A percentile compares a stretch with the other conserved stretches of the same genome.
phyloP scores from a whole-genome alignment of 2,888 invertebrate species.

The Phortica okadai region DNA sequence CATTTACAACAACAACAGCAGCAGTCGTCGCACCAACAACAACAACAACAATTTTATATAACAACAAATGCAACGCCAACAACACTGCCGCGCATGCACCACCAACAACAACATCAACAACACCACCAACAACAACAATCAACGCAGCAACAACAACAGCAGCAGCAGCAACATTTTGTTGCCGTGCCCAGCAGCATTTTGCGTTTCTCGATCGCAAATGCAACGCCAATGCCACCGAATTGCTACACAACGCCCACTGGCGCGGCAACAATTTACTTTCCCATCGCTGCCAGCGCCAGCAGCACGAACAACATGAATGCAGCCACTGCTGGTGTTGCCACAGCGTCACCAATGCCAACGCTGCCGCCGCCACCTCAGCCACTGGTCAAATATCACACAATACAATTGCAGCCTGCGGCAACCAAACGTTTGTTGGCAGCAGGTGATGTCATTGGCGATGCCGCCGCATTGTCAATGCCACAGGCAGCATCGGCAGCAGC shows the following conservation, averaged over 20 bases:
- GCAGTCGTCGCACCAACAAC: conserved; percentile 54
- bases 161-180: conserved; percentile 64
- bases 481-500: conserved; percentile 13
- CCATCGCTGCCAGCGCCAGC: conserved; percentile 56
- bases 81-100: conserved; percentile 58
- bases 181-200: conserved; percentile 72
- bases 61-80: conserved; percentile 50
- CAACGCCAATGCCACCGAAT: conserved; percentile 61
- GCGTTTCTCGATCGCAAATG: conserved; percentile 59
- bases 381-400: conserved; percentile 75
- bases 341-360: conserved; percentile 45
- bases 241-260: conserved; percentile 55
- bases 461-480: conserved; percentile 38
- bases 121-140: conserved; percentile 42
- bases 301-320: conserved; percentile 42
- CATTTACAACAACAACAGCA: conserved; percentile 60
- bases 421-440: conserved; percentile 54
- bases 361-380: conserved; percentile 60
- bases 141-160: conserved; percentile 51
- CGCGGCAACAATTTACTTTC: conserved; percentile 75
- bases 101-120: conserved; percentile 47
- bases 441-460: background rate
- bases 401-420: conserved; percentile 73
- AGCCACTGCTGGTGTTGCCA: conserved; percentile 14
- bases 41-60: conserved; percentile 45